A percentile compares a stretch with the other conserved stretches of the same genome.
Conservation (phyloP, 2,888 invertebrate genomes). For the Eilema depressum region DNA sequence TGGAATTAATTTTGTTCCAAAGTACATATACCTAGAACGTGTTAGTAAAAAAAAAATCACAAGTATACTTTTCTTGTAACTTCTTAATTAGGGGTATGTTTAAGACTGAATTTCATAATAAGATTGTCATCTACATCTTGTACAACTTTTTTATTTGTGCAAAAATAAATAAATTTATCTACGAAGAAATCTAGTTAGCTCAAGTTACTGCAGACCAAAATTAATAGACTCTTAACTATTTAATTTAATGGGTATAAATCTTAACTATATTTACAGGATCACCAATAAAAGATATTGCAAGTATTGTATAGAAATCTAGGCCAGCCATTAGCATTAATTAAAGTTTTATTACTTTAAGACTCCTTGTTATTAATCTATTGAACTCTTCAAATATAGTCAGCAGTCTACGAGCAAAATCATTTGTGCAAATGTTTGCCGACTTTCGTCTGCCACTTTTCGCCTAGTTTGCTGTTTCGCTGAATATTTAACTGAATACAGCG, state of each 20-base stretch:
- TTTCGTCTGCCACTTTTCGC: constrained; percentile 32
- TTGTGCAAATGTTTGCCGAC: constrained; percentile 34
- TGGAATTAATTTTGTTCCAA: not conserved
- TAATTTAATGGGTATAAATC: not conserved
- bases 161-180: too few relatives aligned
- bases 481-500: constrained; percentile 57
- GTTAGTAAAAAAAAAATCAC: constrained; percentile 26
- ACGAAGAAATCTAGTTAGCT: constrained; percentile 11
- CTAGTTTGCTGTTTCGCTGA: constrained; percentile 39
- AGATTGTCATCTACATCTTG: too few relatives aligned
- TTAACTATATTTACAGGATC: not conserved
- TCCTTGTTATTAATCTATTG: constrained; percentile 17
- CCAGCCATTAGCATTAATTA: constrained; percentile 33
- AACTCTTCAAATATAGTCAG: constrained; percentile 24
- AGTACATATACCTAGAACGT: constrained; percentile 20
- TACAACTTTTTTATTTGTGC: too few relatives aligned
- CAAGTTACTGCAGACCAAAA: not conserved
- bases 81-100: constrained; percentile 6
- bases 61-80: constrained; percentile 19
- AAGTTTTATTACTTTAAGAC: constrained; percentile 24
- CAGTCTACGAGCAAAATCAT: constrained; percentile 28
- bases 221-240: not conserved
- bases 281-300: not conserved
- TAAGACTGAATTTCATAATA: not conserved
- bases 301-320: constrained; percentile 27